Evolutionary conservation across 2,888 invertebrate species (phyloP), one percentile per base, ranked within the genome.

Genomic region (Galeopsomyia nigrocyanea): DNA sequence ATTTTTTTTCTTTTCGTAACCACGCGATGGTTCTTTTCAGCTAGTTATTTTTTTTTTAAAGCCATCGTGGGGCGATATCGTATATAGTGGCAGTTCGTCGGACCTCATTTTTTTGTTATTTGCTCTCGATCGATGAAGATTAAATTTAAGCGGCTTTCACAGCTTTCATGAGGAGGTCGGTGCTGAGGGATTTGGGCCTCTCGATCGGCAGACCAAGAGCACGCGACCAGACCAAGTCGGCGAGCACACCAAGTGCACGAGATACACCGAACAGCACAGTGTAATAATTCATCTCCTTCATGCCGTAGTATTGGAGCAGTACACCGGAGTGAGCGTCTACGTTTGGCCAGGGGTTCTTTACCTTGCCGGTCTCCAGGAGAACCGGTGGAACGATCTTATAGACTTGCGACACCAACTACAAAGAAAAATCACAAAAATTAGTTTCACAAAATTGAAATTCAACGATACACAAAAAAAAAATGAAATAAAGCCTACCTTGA

Each of bases 341-440:
- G 87, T 98, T 98, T 78, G 98, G 98, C 97, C 97, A 98, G 76
- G 98, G 98, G 91, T 98, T 98, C 91, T 97, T 95, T 74, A 97
- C 97, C 88, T 98, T 98, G 83, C 97, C 98, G 79, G 95, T 94
- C 87, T 96, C 96, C 80, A 94, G 90, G 57, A 98, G 92, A 83
- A 98, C 92, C 78, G 95, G 95, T 0, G 98, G 98, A 60, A 96
- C 96, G 65, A 97, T 91, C 87, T 97, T 95, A 91, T 95, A 98
- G 9, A 97, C 89, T 82, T 93, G 93, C 1, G 96, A 93, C 22
- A 97, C 97, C 82, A 98, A 89, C 90, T 91, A 87, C 13, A 88
- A 86, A 70, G 75, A 70, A 71, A 22, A 19, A 22, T 72, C 7
- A 39, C 7, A 39, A 5, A 31, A 17, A 39, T 39, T 39, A 39